Evolutionary conservation across 1,140 invertebrate genomes (phyloP).

Genomic region (Pseudoatta argentina): DNA sequence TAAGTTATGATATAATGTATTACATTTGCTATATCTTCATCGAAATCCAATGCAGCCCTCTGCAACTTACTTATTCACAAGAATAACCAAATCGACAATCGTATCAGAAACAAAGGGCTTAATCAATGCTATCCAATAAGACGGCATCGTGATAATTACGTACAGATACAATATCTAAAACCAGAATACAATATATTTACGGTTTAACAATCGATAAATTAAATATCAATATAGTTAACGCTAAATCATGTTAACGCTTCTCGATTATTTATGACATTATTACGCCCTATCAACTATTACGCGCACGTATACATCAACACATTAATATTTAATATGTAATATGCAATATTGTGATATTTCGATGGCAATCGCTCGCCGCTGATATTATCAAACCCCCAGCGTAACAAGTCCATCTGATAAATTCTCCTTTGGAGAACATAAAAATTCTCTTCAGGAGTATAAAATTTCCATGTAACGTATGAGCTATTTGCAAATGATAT

Average conservation of each 20-base stretch:
- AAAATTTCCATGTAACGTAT: not conserved
- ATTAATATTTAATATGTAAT: conserved; percentile 60
- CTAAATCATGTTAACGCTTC: conserved; percentile 48
- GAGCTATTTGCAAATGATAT: conserved; percentile 12
- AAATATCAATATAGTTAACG: conserved; percentile 59
- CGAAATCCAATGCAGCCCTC: conserved; percentile 14
- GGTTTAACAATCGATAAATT: conserved; percentile 55
- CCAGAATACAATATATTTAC: conserved; percentile 32
- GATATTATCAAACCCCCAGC: conserved; percentile 8
- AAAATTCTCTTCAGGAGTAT: not conserved
- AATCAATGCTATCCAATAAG: not conserved
- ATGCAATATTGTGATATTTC: conserved; percentile 35
- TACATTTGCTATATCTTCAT: conserved; percentile 19
- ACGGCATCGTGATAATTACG: conserved; percentile 15
- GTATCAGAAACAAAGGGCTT: conserved; percentile 1
- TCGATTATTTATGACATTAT: conserved; percentile 43
- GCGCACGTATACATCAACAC: conserved; percentile 60
- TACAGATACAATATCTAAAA: conserved; percentile 18
- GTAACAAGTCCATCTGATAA: not conserved
- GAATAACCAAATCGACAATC: conserved; percentile 16
- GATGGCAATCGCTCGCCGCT: not conserved
- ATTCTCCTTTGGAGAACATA: conserved; percentile 3
- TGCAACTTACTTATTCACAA: conserved; percentile 16
- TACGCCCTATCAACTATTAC: conserved; percentile 32
- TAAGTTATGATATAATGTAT: conserved; percentile 35